Conservation (phyloP, 2,113 vertebrate genomes). For the Amphilophus citrinellus region DNA sequence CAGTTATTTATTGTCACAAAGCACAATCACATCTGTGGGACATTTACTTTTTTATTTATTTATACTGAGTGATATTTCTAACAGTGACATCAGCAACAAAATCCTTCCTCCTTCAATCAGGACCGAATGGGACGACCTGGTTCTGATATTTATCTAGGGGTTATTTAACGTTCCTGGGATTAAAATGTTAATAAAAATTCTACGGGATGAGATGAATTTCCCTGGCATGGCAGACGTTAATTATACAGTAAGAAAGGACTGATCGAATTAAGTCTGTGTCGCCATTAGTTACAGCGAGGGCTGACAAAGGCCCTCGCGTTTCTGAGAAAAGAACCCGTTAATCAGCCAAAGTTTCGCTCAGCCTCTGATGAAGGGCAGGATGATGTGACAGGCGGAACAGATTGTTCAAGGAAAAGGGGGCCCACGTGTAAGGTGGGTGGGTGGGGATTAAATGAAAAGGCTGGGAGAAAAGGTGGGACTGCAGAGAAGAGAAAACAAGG, state of each 20-base stretch:
- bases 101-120: background rate
- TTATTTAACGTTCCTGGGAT: conserved; percentile 48
- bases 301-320: conserved; percentile 41
- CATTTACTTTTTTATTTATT: background rate
- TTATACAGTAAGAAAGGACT: conserved; percentile 48
- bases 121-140: background rate
- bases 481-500: background rate
- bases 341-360: conserved; percentile 43
- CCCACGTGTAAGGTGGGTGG: background rate
- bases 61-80: conserved; percentile 1
- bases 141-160: conserved; percentile 23
- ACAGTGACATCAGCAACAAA: background rate
- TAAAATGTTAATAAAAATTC: conserved; percentile 46
- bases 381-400: conserved; percentile 41
- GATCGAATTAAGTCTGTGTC: conserved; percentile 53
- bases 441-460: conserved; percentile 1
- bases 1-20: no score
- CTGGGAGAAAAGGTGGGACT: background rate
- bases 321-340: conserved; percentile 54
- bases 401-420: conserved; percentile 31
- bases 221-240: conserved; percentile 46
- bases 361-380: conserved; percentile 46
- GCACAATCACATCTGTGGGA: background rate
- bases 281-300: conserved; percentile 61
- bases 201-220: conserved; percentile 45